A percentile compares a stretch with the other conserved stretches of the same genome.
Evolutionary conservation across 2,888 invertebrate species (phyloP).

Genomic region (Zootermopsis nevadensis): DNA sequence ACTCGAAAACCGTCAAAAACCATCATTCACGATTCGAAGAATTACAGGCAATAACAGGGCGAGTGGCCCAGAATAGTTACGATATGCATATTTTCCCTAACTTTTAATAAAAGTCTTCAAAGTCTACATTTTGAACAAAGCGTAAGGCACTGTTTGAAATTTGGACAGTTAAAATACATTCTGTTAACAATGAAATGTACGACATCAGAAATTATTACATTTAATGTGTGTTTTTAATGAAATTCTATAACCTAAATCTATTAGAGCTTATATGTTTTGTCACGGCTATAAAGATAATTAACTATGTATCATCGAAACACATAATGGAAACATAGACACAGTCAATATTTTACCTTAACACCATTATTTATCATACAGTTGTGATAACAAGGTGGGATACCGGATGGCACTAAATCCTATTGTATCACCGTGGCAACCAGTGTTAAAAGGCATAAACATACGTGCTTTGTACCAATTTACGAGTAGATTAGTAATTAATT

Average conservation of each 20-base stretch:
- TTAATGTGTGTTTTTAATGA: background rate
- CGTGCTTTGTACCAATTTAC: background rate
- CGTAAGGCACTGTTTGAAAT: too few relatives aligned
- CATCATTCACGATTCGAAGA: too few relatives aligned
- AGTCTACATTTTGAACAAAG: too few relatives aligned
- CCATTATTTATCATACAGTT: background rate
- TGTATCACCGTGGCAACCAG: background rate
- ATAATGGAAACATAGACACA: background rate
- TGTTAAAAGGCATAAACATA: background rate
- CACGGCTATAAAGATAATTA: background rate
- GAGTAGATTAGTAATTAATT: constrained; percentile 4
- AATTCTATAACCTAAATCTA: too few relatives aligned
- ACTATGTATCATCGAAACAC: background rate
- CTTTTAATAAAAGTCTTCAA: too few relatives aligned
- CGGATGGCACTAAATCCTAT: background rate
- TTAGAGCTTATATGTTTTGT: background rate
- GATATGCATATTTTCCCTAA: too few relatives aligned
- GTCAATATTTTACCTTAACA: background rate
- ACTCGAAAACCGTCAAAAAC: too few relatives aligned
- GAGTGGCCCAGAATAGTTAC: too few relatives aligned
- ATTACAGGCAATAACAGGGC: too few relatives aligned
- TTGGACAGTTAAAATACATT: too few relatives aligned
- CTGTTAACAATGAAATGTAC: too few relatives aligned
- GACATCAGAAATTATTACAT: background rate
- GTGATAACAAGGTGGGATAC: background rate